Evolutionary conservation across 2,797 vertebrate genomes (phyloP), one percentile per base, ranked within the genome.

Genomic region (Chelonia mydas): DNA sequence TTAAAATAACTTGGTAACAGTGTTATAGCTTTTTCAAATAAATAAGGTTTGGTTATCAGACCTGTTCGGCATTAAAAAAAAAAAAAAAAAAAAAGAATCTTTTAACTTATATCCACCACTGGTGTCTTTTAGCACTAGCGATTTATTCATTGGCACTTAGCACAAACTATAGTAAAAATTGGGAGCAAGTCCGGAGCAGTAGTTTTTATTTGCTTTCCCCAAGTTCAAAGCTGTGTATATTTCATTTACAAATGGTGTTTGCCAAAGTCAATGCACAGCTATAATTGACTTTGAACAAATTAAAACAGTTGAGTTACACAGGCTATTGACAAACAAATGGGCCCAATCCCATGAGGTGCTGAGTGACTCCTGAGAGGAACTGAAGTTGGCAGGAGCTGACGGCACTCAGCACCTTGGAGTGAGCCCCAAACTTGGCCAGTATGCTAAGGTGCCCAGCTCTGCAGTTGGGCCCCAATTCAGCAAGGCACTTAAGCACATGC

Each of bases 231-330:
- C 50, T 91, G 2, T 41, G 15, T 61, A 57, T 88, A 88, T 10
- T 0, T 47, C 28, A 79, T 31, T 92, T 92, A 41, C 53, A 91
- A 90, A 93, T 57, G 51, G 80, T 2, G 89, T 89, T 4, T 47
- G 19, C 37, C 76, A 76, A 86, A 95, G 61, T 33, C 55, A 61
- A 84, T 92, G 55, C 33, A 15, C 21, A 55, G 86, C 77, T n/a
- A 4, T 81, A n/a, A 78, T 84, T 93, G n/a, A n/a, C n/a, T n/a
- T n/a, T n/a, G 88, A 23, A 41, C 68, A 37, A 1, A 54, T 27
- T 47, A 41, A 80, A 92, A 41, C 51, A 93, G 94, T n/a, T 25
- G 89, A 53, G 25, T 53, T 83, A 90, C 81, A 79, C 9, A 83
- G 84, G 86, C 25, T 23, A 47, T 28, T 11, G n/a, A 45, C 72